These are phyloP conservation scores for Hololepta plana DNA, from an alignment of 2,888 invertebrate genomes.

Conservation along the genomic window DNA sequence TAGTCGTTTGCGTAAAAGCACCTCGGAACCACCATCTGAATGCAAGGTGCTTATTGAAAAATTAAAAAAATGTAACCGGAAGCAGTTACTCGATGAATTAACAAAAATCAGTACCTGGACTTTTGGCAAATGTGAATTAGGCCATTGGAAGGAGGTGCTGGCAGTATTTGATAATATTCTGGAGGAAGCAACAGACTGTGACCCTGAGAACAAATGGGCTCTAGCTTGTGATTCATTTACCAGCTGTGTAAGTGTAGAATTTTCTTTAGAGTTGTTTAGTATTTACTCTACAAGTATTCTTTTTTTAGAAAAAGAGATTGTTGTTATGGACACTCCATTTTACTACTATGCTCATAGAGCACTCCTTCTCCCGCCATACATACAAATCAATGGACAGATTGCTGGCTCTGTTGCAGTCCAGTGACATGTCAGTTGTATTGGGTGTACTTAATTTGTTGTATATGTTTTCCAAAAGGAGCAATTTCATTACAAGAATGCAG, in stretches of 20 bases:
- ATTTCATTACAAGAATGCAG: conserved; percentile 62
- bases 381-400: conserved; percentile 80
- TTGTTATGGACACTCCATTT: conserved; percentile 61
- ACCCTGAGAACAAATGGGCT: conserved; percentile 44
- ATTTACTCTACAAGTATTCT: conserved; percentile 6
- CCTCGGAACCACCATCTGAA: conserved; percentile 64
- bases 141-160: conserved; percentile 71
- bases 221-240: conserved; percentile 55
- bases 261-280: conserved; percentile 1
- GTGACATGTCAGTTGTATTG: conserved; percentile 68
- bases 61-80: conserved; percentile 43
- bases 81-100: conserved; percentile 47
- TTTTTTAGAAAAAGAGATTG: conserved; percentile 45
- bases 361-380: conserved; percentile 70
- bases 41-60: conserved; percentile 59
- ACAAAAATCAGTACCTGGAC: conserved; percentile 64
- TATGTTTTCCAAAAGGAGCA: conserved; percentile 77
- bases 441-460: conserved; percentile 70
- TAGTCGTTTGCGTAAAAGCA: conserved; percentile 62
- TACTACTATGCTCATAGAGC: conserved; percentile 68
- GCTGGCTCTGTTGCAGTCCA: conserved; percentile 54
- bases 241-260: conserved; percentile 29
- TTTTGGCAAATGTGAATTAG: conserved; percentile 72
- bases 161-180: conserved; percentile 59
- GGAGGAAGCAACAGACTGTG: conserved; percentile 49